Evolutionary conservation across 2,888 invertebrate genomes (phyloP), one percentile per base, ranked within the genome.

Genomic region (Andricus curvator): DNA sequence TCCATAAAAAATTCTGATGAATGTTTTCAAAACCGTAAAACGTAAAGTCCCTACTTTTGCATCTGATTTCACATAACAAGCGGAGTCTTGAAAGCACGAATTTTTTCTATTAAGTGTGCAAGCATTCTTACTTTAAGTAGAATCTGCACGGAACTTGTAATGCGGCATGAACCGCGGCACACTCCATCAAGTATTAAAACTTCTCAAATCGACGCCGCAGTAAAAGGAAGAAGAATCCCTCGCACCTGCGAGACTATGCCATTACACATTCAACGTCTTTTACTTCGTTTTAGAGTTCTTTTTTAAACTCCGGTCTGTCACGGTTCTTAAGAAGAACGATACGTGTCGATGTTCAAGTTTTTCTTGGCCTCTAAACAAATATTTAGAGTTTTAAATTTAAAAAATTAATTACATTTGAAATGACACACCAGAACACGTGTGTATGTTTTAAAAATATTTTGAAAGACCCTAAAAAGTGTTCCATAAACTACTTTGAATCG

Each of bases 111-210:
- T 56, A 56, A 56, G 74, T 74, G 74, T 70, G 17, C 29, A 66
- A 51, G 78, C 78, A 65, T 64, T 78, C 65, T 56, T 78, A 56
- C 67, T 62, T 70, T 70, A 79, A 68, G 68, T 79, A 44, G 56
- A 62, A 60, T 79, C 33, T 60, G 56, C 33, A 67, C 67, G 78
- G 51, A 77, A 83, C 84, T 66, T 37, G 62, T 82, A 85, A 78
- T 82, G 81, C 80, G 80, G 78, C 66, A 81, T 81, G 79, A 83
- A 79, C 33, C 78, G 48, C 77, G 84, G 79, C 84, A 82, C 86
- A 80, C 85, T 86, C 85, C 86, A 87, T 89, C 88, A 85, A 87
- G 87, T 88, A 89, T 89, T 89, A 88, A 91, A 89, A 89, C 87
- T 90, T 89, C 85, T 88, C 87, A 88, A 90, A 89, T 88, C 87